Conservation (phyloP, 2,888 invertebrate genomes). For the Drosophila paucipuncta region DNA sequence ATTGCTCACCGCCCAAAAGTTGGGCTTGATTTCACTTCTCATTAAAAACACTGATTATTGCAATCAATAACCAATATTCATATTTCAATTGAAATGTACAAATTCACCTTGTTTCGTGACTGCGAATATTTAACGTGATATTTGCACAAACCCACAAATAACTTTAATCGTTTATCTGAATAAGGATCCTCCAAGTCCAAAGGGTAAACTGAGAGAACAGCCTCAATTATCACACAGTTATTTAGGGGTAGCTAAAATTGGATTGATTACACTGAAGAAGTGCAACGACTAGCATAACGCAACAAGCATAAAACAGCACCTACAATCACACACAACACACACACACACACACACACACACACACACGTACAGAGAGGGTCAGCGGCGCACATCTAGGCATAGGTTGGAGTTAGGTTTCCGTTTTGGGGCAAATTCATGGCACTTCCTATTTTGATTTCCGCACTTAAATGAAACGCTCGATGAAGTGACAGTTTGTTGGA, state of each 20-base stretch:
- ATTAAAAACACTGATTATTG: conserved; percentile 1
- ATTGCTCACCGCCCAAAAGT: neutral
- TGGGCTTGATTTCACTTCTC: neutral
- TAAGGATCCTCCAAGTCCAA: neutral
- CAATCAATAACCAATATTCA: neutral
- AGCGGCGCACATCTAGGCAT: neutral
- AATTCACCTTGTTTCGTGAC: too few species aligned
- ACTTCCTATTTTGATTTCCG: conserved; percentile 80
- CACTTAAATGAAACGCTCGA: conserved; percentile 72
- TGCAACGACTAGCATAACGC: neutral
- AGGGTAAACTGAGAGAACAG: neutral
- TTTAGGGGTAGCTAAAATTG: conserved; percentile 27
- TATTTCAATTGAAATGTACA: too few species aligned
- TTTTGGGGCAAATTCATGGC: conserved; percentile 71
- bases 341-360: conserved; percentile 16
- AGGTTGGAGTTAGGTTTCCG: conserved; percentile 41
- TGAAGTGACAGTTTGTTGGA: conserved; percentile 51
- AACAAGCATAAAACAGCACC: conserved; percentile 9
- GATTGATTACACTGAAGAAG: conserved; percentile 23
- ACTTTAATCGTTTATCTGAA: too few species aligned
- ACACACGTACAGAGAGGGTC: neutral
- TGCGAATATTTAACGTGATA: too few species aligned
- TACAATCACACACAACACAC: conserved; percentile 1
- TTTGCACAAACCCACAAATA: too few species aligned
- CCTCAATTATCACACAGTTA: conserved; percentile 14